Evolutionary conservation across 2,797 vertebrate genomes (phyloP), one percentile per base, ranked within the genome.

Genomic region (Myoxocephalus aenaeus): DNA sequence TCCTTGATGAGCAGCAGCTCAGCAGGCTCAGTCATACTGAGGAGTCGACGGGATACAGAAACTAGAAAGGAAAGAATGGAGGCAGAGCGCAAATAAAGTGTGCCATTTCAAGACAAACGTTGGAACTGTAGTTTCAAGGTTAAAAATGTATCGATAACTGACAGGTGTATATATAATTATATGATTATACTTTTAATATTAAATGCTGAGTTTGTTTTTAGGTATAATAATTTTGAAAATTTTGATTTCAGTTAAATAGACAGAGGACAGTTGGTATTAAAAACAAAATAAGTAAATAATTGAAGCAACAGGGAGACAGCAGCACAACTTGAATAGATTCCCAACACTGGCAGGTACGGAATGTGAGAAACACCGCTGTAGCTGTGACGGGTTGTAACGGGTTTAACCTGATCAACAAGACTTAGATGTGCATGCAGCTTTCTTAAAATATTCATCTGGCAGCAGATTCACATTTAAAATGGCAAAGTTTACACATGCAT

Each of bases 1-100:
- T 96, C 95, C 83, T 89, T 96, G 81, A 99, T 96, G 70, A 94
- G 88, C 83, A 95, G 92, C 81, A 98, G 86, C 83, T 96, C 94
- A 56, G 91, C 86, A 73, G 95, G 94, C 67, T 95, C 96, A 80
- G 90, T 72, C 77, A 83, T 81, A 7, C 65, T 75, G 62, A 73
- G 44, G 13, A 59, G 22, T 0, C 5, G 7, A 32, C 1, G 3
- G 12, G 9, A 63, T 20, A 36, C 20, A 67, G 67, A 44, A 12
- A 27, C 71, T 65, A 34, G 5, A 54, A 15, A 20, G n/a, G 13
- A n/a, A 54, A 27, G 9, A 38, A 53, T 11, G 34, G 34, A 75
- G 3, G 10, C 40, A 10, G 22, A 53, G 34, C 42, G 22, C 3
- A 40, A 32, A 34, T 18, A 7, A 32, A 62, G 15, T 53, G 12